A percentile compares a stretch with the other conserved stretches of the same genome.
These are phyloP conservation scores for Muntiacus reevesi DNA, from an alignment of 2,113 vertebrate species.

Conservation along the genomic window DNA sequence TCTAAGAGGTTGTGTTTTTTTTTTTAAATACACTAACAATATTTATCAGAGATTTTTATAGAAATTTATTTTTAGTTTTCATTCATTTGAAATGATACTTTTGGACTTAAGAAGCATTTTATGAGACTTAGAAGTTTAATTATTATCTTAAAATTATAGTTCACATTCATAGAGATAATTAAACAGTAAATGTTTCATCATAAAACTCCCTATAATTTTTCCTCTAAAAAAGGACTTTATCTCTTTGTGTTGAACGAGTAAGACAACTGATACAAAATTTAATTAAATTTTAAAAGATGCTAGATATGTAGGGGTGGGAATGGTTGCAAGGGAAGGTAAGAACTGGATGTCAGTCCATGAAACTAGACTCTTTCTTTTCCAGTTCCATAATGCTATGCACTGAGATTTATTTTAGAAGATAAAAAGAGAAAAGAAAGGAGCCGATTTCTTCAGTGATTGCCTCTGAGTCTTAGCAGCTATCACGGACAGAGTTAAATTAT, in stretches of 20 bases:
- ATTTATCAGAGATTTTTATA: neutral
- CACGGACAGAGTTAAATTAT: neutral
- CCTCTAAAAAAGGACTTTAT: neutral
- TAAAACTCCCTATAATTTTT: neutral
- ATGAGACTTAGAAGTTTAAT: neutral
- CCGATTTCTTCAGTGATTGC: neutral
- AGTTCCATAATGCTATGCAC: neutral
- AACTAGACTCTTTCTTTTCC: neutral
- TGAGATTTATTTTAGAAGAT: neutral
- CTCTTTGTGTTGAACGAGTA: neutral
- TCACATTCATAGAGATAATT: neutral
- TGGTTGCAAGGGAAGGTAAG: neutral
- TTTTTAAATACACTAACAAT: neutral
- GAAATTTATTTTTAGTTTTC: neutral
- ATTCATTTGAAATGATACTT: neutral
- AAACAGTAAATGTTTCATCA: neutral
- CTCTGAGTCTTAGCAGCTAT: neutral
- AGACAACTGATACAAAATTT: neutral
- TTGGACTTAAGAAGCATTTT: neutral
- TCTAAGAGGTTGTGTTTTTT: neutral
- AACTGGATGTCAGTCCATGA: neutral
- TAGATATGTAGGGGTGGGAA: too few relatives aligned
- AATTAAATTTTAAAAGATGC: neutral
- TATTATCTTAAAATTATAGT: conserved; percentile 8
- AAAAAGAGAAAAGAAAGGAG: neutral